phyloP scores from a whole-genome alignment of 2,797 vertebrate genomes.

The Mionectes olivaceus region DNA sequence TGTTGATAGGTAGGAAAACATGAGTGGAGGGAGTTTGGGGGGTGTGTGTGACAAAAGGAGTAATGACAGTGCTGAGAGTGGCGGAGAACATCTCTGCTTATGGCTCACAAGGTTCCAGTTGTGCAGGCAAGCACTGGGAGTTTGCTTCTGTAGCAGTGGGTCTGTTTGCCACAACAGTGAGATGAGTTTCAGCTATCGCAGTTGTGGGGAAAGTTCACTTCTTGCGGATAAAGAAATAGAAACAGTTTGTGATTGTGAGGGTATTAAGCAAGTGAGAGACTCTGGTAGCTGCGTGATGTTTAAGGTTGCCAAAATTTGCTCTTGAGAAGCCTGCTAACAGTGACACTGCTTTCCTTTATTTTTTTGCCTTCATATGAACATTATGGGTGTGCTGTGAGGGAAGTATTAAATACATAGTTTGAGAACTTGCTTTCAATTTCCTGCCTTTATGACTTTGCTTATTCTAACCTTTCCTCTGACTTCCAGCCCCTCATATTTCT shows the following conservation, averaged over 20 bases:
- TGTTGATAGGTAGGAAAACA: neutral
- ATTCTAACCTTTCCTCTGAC: neutral
- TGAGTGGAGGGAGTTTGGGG: neutral
- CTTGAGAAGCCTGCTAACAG: neutral
- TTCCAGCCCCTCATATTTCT: neutral
- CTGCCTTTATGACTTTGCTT: neutral
- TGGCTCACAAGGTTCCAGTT: neutral
- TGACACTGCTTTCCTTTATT: neutral
- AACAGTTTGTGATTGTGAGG: neutral
- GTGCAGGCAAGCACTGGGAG: neutral
- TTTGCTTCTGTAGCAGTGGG: neutral
- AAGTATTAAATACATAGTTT: neutral
- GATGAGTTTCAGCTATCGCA: neutral
- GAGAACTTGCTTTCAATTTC: slow-evolving; percentile 8
- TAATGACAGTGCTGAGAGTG: neutral
- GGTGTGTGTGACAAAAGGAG: neutral
- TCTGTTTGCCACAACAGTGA: neutral
- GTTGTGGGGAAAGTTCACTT: neutral
- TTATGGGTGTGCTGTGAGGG: neutral
- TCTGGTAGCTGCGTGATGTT: neutral
- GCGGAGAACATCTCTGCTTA: neutral
- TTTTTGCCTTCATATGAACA: fast-evolving
- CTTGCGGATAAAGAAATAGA: neutral
- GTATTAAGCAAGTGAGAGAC: neutral
- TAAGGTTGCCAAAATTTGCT: neutral